These are phyloP conservation scores for Platygyra sinensis DNA, from an alignment of 64 coral and sea anemone species.

Conservation along the genomic window DNA sequence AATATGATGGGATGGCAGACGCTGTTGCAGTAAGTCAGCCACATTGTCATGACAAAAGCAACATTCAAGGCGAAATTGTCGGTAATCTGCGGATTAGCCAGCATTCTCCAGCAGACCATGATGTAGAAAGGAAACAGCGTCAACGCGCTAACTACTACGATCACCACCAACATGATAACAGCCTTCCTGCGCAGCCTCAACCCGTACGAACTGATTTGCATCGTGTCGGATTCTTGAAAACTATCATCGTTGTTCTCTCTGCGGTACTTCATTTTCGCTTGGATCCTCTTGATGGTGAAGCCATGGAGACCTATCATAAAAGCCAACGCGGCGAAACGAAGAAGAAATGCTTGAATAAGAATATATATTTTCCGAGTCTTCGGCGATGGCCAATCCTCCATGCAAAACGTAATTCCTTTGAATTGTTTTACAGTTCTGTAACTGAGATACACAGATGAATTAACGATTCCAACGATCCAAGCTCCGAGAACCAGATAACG, in stretches of 20 bases:
- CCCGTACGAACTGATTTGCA: conserved; percentile 23
- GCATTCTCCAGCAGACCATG: conserved; percentile 29
- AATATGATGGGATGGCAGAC: conserved; percentile 81
- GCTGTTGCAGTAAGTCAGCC: conserved; percentile 68
- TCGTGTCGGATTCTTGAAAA: not conserved
- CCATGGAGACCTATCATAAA: conserved; percentile 68
- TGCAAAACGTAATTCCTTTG: conserved; percentile 36
- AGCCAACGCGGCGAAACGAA: conserved; percentile 69
- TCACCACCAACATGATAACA: conserved; percentile 66
- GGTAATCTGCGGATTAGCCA: not conserved
- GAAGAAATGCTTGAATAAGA: conserved; percentile 24
- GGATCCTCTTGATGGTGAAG: conserved; percentile 63
- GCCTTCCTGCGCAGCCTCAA: conserved; percentile 59
- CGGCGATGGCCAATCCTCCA: conserved; percentile 53
- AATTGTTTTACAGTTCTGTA: conserved; percentile 21
- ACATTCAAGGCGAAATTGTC: conserved; percentile 25
- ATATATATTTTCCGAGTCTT: conserved; percentile 29
- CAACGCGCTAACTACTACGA: conserved; percentile 47
- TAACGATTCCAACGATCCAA: conserved; percentile 66
- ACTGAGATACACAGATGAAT: conserved; percentile 12
- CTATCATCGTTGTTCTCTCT: not conserved
- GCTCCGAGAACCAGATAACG: conserved; percentile 56
- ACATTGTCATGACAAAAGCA: conserved; percentile 6
- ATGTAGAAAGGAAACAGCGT: conserved; percentile 58
- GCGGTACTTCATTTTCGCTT: not conserved